Evolutionary conservation across 2,113 vertebrate genomes (phyloP).

Genomic region (Herpailurus yagouaroundi): DNA sequence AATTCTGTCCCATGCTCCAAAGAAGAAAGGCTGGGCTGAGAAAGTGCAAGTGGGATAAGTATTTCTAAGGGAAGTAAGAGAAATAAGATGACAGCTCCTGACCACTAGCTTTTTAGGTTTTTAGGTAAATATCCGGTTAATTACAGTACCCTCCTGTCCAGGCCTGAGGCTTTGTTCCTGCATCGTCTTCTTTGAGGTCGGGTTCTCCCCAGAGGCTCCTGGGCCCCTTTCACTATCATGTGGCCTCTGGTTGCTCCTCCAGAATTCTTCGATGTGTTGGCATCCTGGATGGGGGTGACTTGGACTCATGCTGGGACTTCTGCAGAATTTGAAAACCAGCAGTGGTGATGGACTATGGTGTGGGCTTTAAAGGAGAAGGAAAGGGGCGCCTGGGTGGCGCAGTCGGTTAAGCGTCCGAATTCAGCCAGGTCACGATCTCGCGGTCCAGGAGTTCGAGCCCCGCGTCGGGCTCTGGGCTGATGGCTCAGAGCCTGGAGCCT

Average conservation of each 20-base stretch:
- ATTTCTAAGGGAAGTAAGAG: not conserved
- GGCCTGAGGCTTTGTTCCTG: not conserved
- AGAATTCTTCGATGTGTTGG: not conserved
- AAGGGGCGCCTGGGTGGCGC: too few species aligned
- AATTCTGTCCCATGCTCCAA: not conserved
- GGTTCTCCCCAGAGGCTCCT: not conserved
- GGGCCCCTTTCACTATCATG: not conserved
- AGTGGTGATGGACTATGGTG: not conserved
- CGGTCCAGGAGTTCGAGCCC: too few species aligned
- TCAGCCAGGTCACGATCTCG: too few species aligned
- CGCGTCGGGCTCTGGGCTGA: too few species aligned
- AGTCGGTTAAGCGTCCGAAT: too few species aligned
- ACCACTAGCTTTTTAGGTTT: not conserved
- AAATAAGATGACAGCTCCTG: not conserved
- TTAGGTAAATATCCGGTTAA: not conserved
- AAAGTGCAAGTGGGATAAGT: not conserved
- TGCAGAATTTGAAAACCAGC: not conserved
- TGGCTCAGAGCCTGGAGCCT: too few species aligned
- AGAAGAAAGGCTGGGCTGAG: not conserved
- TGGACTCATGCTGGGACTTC: not conserved
- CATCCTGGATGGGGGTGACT: not conserved
- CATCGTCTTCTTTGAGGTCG: not conserved
- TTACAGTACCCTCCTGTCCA: not conserved
- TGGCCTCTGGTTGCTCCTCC: not conserved
- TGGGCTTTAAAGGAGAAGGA: not conserved